Evolutionary conservation across 2,888 invertebrate genomes (phyloP), one percentile per base, ranked within the genome.

Genomic region (Drosophila macrospina): DNA sequence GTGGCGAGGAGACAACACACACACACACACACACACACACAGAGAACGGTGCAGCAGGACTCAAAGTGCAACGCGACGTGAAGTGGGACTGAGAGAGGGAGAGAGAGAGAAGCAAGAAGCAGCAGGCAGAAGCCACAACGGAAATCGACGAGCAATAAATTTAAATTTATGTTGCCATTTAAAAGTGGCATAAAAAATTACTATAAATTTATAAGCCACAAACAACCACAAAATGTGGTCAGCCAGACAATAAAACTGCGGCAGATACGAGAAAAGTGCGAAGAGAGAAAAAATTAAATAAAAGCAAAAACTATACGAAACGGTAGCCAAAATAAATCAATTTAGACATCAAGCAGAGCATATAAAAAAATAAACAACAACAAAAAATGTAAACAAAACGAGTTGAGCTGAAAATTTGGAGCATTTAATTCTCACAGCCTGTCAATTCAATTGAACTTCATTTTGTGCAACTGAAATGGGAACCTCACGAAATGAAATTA

Each of bases 151-250:
- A 51, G 84, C 74, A 84, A 87, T 87, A 82, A 87, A 86, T 86
- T 87, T 66, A 77, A 86, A 82, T 86, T 80, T 86, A 78, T 82
- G 84, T 80, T 80, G 75, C 80, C 86, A 81, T 85, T 85, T 83
- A 78, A 82, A 80, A 73, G 20, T 37, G 59, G 63, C 69, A 70
- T 69, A 78, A 82, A 80, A 86, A 87, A 85, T 80, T 82, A 73
- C 74, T 67, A 82, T 83, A 76, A 85, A 87, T 86, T 85, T 87
- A 84, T 78, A 78, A 75, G 78, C 69, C 20, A 20, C 57, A 64
- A 64, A 62, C 63, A 76, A 69, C 85, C 83, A 61, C 83, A 85
- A 80, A 82, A 74, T 82, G 80, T 79, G 83, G 83, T 67, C 77
- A 69, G 63, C 74, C 80, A 55, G 67, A 79, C 80, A 83, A 83